Conservation (phyloP, 2,888 invertebrate species). For the Drosophila monieri region DNA sequence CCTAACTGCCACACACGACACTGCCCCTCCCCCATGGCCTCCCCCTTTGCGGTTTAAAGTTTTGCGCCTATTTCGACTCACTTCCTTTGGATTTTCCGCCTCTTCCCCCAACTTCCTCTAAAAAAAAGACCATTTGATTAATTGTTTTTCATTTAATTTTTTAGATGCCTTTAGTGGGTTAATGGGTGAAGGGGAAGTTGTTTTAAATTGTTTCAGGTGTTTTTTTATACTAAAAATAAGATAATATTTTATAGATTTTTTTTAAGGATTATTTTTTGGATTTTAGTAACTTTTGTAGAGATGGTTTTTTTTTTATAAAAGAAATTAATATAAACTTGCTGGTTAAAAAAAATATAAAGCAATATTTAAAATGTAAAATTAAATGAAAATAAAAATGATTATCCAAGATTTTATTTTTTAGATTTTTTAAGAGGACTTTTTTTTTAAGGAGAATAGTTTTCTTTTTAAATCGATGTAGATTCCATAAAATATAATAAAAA, state of each 20-base stretch:
- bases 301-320: background rate
- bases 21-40: background rate
- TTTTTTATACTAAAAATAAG: background rate
- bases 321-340: background rate
- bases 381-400: background rate
- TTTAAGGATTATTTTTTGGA: no score
- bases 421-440: no score
- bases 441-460: no score
- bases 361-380: no score
- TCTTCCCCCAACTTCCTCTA: background rate
- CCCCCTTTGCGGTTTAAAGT: constrained; percentile 17
- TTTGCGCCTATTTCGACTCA: constrained; percentile 23
- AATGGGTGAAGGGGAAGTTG: constrained; percentile 2
- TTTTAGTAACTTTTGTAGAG: no score
- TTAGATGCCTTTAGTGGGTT: constrained; percentile 18
- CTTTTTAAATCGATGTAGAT: no score
- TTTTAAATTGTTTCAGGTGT: background rate
- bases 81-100: constrained; percentile 25
- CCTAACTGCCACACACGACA: background rate
- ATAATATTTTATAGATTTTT: background rate
- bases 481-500: no score
- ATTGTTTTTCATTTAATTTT: constrained; percentile 9
- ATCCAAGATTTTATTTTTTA: no score
- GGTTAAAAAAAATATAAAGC: no score
- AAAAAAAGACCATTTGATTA: constrained; percentile 9